Conservation (phyloP, 2,888 invertebrate species). For the Pedicia rivosa region DNA sequence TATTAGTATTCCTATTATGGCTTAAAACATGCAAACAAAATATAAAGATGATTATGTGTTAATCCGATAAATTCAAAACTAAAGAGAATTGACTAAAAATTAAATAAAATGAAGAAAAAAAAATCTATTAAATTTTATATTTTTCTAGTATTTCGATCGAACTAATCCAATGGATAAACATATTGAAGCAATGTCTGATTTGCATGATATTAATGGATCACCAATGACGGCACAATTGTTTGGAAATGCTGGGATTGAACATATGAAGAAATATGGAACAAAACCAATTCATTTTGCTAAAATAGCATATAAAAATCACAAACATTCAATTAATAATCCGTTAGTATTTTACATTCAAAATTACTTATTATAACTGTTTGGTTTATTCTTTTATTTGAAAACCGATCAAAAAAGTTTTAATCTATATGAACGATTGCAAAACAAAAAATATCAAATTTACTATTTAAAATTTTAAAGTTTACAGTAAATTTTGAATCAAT, state of each 20-base stretch:
- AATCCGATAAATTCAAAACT: too few species aligned
- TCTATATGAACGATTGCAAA: neutral
- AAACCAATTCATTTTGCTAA: slow-evolving; percentile 89
- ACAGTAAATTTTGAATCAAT: too few species aligned
- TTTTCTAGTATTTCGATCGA: slow-evolving; percentile 51
- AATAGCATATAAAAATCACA: slow-evolving; percentile 95
- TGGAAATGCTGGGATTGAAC: slow-evolving; percentile 90
- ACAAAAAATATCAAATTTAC: neutral
- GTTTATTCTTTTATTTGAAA: too few species aligned
- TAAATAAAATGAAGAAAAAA: neutral
- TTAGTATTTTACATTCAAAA: slow-evolving; percentile 33
- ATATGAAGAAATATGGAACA: slow-evolving; percentile 69
- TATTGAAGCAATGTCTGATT: slow-evolving; percentile 67
- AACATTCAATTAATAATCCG: slow-evolving; percentile 93
- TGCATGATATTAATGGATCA: slow-evolving; percentile 61
- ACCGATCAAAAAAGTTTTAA: too few species aligned
- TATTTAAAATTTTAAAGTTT: too few species aligned
- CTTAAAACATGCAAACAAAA: too few species aligned
- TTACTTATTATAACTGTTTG: too few species aligned
- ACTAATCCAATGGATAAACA: slow-evolving; percentile 84
- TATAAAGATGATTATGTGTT: too few species aligned
- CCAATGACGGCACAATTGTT: slow-evolving; percentile 93
- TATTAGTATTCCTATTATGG: too few species aligned
- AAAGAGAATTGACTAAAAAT: too few species aligned
- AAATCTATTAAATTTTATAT: slow-evolving; percentile 4